Conservation (phyloP, 2,113 vertebrate genomes). For the Euleptes europaea region DNA sequence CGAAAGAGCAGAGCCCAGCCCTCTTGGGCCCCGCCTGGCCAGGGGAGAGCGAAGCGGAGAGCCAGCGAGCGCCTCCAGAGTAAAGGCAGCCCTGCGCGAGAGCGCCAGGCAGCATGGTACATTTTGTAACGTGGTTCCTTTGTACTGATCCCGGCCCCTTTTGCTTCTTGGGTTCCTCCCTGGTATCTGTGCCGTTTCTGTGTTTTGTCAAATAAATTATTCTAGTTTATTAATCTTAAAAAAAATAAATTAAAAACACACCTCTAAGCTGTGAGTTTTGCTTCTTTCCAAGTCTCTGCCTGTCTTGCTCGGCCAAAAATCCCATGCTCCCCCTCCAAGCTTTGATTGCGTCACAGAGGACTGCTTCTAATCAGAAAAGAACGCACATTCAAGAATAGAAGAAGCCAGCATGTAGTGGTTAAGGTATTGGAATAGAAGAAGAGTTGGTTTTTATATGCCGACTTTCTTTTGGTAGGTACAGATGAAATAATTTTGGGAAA, state of each 20-base stretch:
- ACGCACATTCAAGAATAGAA: too few relatives aligned
- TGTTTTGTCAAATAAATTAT: constrained; percentile 78
- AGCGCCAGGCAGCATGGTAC: constrained; percentile 47
- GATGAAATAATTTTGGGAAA: too few relatives aligned
- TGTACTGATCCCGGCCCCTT: constrained; percentile 40
- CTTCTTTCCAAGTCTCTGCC: neutral
- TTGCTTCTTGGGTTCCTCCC: constrained; percentile 62
- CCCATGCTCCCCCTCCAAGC: too few relatives aligned
- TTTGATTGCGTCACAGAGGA: too few relatives aligned
- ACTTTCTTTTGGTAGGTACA: too few relatives aligned
- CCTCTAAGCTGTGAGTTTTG: neutral
- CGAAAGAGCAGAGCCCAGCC: neutral
- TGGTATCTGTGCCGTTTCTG: constrained; percentile 67
- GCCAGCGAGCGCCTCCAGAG: neutral
- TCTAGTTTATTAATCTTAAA: constrained; percentile 74
- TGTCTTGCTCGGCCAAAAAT: neutral
- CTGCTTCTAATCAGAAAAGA: too few relatives aligned
- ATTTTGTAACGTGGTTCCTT: constrained; percentile 69
- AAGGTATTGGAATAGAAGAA: too few relatives aligned
- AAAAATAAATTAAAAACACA: constrained; percentile 23
- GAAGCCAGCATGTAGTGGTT: too few relatives aligned
- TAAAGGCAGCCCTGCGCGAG: rapidly evolving
- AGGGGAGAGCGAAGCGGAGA: neutral
- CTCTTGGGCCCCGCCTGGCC: neutral
- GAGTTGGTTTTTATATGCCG: too few relatives aligned